A percentile compares a stretch with the other conserved stretches of the same genome.
phyloP scores from a whole-genome alignment of 2,797 vertebrate species.

The Brotula barbata region DNA sequence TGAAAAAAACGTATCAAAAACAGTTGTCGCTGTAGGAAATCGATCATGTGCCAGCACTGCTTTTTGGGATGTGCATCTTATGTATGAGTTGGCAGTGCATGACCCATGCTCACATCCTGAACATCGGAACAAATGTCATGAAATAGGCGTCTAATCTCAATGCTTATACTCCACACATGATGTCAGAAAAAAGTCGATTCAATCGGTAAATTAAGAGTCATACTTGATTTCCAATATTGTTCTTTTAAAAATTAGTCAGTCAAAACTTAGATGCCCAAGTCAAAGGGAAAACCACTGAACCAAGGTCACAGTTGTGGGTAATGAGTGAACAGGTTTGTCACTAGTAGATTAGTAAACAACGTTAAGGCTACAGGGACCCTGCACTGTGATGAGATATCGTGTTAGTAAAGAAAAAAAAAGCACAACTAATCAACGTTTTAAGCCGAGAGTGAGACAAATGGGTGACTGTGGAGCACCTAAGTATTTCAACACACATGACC shows the following conservation, averaged over 20 bases:
- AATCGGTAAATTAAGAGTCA: constrained; percentile 20
- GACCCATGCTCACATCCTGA: constrained; percentile 13
- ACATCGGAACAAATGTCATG: constrained; percentile 12
- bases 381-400: constrained; percentile 37
- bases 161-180: not conserved
- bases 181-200: not conserved
- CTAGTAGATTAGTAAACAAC: constrained; percentile 46
- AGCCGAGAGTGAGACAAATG: constrained; percentile 47
- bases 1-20: constrained; percentile 61
- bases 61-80: constrained; percentile 5
- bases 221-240: constrained; percentile 22
- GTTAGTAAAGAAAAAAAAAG: constrained; percentile 41
- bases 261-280: constrained; percentile 17
- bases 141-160: constrained; percentile 14
- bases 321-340: constrained; percentile 15
- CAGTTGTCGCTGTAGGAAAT: constrained; percentile 35
- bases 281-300: constrained; percentile 18
- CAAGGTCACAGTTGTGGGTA: constrained; percentile 8
- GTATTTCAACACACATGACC: constrained; percentile 57
- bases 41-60: constrained; percentile 31
- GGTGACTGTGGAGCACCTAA: constrained; percentile 61
- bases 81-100: not conserved
- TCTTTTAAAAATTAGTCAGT: constrained; percentile 27
- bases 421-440: constrained; percentile 43
- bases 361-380: constrained; percentile 68